Evolutionary conservation across 35 echinoderm and acorn worm species (phyloP), one percentile per base, ranked within the genome.

Genomic region (Amphiura filiformis): DNA sequence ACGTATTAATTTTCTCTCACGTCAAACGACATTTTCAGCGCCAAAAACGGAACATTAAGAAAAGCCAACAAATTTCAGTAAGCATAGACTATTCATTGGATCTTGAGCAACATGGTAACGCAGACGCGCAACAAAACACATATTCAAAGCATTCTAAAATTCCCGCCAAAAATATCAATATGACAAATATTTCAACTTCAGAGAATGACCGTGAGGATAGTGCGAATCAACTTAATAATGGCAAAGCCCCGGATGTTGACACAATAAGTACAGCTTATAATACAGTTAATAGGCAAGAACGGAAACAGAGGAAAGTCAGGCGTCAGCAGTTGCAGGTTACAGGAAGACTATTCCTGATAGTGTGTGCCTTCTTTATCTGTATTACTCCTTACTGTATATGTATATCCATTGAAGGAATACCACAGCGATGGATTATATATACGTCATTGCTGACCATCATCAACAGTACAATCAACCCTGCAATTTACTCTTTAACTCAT

Each of bases 351-450:
- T 91, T 91, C 65, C 77, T 85, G 39, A 76, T 84, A 26, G 82
- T 91, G 31, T 91, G 89, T 34, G 89, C 38, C 14, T 91, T 91
- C 37, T 91, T 91, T 82, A 44, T 91, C 17, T 91, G 81, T 31
- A 85, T 91, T 23, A 85, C 82, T 12, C 89, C 89, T 0, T 91
- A 91, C 44, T 39, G 81, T 20, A 84, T 91, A 40, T 82, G 82
- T 18, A 75, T 91, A 0, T 85, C 82, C 37, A 91, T 91, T 35
- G 17, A 18, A 23, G 61, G 61, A 11, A n/a, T n/a, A 13, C 61
- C 61, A 70, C 61, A 70, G 28, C 7, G 61, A 30, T 70, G 61
- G 61, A n/a, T 70, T 70, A n/a, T 52, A 26, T 70, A 70, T 70
- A 70, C 61, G 44, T 70, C 26, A 18, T 70, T 70, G 9, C 26